These are phyloP conservation scores for Philopedon plagiatum DNA, from an alignment of 2,888 invertebrate species.

Conservation along the genomic window DNA sequence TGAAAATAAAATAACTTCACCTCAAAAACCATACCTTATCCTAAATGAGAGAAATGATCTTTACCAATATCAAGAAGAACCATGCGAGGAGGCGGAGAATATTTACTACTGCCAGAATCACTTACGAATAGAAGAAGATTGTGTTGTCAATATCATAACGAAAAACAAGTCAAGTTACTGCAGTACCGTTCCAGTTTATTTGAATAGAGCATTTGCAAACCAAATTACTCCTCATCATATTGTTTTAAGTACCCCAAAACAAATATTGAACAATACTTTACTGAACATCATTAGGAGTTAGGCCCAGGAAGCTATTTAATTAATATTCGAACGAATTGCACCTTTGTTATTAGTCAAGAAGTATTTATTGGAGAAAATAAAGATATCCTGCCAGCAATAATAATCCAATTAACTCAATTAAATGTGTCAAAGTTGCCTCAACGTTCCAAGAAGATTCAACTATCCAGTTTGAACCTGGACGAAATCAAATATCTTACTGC, in stretches of 20 bases:
- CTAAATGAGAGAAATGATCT: no score
- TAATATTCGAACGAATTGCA: neutral
- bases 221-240: neutral
- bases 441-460: neutral
- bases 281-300: neutral
- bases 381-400: neutral
- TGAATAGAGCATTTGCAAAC: neutral
- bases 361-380: neutral
- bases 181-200: neutral
- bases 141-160: neutral
- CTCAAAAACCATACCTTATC: no score
- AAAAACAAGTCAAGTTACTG: neutral
- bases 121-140: neutral
- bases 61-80: constrained; percentile 1
- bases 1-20: no score
- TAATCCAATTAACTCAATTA: neutral
- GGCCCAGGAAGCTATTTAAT: neutral
- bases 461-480: neutral
- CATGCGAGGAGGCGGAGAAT: neutral
- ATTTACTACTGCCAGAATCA: neutral
- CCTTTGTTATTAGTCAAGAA: neutral
- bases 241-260: neutral
- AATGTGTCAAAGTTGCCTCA: neutral
- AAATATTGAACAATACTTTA: neutral
- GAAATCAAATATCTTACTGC: neutral